Conservation (phyloP, 2,888 invertebrate genomes). For the Erannis defoliaria region DNA sequence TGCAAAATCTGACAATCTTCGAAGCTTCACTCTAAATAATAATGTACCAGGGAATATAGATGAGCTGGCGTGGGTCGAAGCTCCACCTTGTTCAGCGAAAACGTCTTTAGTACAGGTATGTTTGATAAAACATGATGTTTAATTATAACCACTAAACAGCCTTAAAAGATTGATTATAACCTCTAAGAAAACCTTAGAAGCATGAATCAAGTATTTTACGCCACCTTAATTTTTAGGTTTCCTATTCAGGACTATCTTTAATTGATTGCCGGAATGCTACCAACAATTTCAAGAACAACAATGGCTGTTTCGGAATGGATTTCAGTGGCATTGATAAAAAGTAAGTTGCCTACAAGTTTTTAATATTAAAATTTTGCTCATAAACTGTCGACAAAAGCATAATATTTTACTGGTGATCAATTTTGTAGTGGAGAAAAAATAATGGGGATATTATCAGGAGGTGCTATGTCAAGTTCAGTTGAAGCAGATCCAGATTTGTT, state of each 20-base stretch:
- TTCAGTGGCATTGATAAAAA: constrained; percentile 62
- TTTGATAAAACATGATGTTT: not conserved
- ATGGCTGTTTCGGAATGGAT: constrained; percentile 58
- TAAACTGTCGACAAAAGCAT: not conserved
- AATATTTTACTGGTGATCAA: not conserved
- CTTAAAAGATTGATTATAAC: too few species aligned
- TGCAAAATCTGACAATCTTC: constrained; percentile 47
- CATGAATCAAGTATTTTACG: too few species aligned
- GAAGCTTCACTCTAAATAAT: constrained; percentile 88
- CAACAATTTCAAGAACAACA: constrained; percentile 30
- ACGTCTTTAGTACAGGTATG: constrained; percentile 57
- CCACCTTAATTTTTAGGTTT: constrained; percentile 51
- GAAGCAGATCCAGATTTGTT: constrained; percentile 77
- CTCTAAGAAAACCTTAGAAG: too few species aligned
- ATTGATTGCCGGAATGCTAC: constrained; percentile 54
- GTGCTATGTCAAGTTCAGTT: constrained; percentile 85
- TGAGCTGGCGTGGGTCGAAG: constrained; percentile 90
- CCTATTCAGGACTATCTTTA: constrained; percentile 56
- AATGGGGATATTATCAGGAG: constrained; percentile 87
- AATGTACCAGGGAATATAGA: constrained; percentile 89
- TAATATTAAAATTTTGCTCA: not conserved
- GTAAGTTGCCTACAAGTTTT: constrained; percentile 48
- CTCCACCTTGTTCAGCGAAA: constrained; percentile 41
- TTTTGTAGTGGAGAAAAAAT: constrained; percentile 78
- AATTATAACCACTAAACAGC: too few species aligned